Evolutionary conservation across 2,888 invertebrate genomes (phyloP).

Genomic region (Idaea straminata): DNA sequence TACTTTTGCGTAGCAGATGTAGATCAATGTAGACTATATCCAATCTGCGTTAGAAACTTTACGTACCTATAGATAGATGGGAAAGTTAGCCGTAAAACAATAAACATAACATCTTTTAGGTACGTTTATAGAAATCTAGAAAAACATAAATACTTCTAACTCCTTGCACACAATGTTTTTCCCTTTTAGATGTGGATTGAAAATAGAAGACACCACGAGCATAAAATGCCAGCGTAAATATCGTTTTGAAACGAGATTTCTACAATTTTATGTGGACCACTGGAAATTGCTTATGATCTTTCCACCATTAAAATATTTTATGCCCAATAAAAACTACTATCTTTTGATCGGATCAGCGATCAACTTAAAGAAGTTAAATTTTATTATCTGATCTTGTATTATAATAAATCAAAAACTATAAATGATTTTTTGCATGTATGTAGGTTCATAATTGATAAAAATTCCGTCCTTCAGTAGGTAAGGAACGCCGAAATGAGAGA

Average conservation of each 20-base stretch:
- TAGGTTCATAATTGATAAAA: background rate
- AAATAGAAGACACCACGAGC: slow-evolving; percentile 18
- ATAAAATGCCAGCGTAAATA: slow-evolving; percentile 14
- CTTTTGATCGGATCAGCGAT: slow-evolving; percentile 16
- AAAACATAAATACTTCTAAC: no score
- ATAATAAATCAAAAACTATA: background rate
- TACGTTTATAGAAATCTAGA: no score
- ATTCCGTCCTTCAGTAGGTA: background rate
- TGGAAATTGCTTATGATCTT: background rate
- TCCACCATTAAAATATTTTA: slow-evolving; percentile 2
- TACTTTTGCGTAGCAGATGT: no score
- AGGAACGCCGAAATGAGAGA: background rate
- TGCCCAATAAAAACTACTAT: slow-evolving; percentile 10
- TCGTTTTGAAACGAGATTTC: background rate
- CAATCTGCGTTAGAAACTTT: no score
- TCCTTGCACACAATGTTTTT: slow-evolving; percentile 4
- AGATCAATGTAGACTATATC: no score
- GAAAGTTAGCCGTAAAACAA: no score
- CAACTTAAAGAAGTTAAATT: background rate
- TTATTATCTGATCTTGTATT: background rate
- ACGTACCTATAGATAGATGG: no score
- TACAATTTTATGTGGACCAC: background rate
- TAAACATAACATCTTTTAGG: no score
- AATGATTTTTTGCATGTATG: background rate
- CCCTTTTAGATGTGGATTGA: slow-evolving; percentile 17